Evolutionary conservation across 2,113 vertebrate genomes (phyloP).

Genomic region (Clinocottus analis): DNA sequence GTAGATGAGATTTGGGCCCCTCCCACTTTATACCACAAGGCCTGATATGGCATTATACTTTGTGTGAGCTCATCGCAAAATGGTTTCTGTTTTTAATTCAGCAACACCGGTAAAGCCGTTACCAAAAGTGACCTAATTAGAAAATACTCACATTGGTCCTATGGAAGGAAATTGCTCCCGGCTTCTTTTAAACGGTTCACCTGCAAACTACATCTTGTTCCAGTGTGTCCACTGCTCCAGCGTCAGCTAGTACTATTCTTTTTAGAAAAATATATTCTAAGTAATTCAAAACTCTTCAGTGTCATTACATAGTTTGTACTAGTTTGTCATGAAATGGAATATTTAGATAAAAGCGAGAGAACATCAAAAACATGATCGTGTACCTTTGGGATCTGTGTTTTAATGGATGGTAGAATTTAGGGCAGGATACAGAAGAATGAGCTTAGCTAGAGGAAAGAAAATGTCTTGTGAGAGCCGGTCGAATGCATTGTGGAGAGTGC

Average conservation of each 20-base stretch:
- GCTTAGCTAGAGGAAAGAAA: conserved; percentile 61
- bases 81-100: background rate
- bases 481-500: conserved; percentile 67
- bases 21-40: background rate
- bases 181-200: background rate
- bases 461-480: conserved; percentile 62
- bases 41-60: background rate
- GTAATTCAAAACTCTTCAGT: background rate
- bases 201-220: background rate
- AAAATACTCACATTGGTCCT: background rate
- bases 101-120: background rate
- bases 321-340: conserved; percentile 8
- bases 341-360: conserved; percentile 45
- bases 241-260: background rate
- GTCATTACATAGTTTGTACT: conserved; percentile 1
- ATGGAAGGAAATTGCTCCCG: background rate
- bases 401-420: conserved; percentile 77
- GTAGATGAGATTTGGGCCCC: background rate
- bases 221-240: background rate
- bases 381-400: conserved; percentile 64
- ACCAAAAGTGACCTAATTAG: background rate
- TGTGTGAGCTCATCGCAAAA: background rate
- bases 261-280: too few species aligned
- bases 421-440: conserved; percentile 63
- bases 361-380: conserved; percentile 63